Conservation (phyloP, 2,113 vertebrate species). For the Eubucco bourcierii region DNA sequence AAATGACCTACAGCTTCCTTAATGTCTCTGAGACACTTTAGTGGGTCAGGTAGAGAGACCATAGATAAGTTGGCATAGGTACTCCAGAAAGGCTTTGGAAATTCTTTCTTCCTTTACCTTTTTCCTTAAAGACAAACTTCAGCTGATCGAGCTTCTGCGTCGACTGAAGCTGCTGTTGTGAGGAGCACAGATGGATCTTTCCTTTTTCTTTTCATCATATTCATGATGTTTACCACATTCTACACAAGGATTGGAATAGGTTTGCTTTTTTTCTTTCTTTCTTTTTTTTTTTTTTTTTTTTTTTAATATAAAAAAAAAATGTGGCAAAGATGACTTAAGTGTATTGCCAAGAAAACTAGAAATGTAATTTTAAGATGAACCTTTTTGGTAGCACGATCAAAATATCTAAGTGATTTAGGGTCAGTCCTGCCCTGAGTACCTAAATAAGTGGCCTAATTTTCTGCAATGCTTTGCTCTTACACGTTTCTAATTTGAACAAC, state of each 20-base stretch:
- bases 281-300: fast-evolving
- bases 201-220: not conserved
- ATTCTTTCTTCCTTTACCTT: not conserved
- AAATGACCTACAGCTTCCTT: not conserved
- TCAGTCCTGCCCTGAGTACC: not conserved
- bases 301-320: not conserved
- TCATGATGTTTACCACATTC: not conserved
- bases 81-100: not conserved
- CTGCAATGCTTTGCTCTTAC: not conserved
- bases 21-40: not conserved
- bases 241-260: not conserved
- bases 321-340: not conserved
- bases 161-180: not conserved
- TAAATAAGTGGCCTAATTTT: not conserved
- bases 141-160: not conserved
- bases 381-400: not conserved
- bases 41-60: not conserved
- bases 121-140: not conserved
- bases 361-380: not conserved
- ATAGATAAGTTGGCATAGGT: not conserved
- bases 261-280: not conserved
- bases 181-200: not conserved
- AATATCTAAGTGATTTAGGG: not conserved
- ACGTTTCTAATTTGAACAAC: not conserved
- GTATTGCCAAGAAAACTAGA: not conserved